Conservation (phyloP, 2,888 invertebrate genomes). For the Aporophyla lueneburgensis region DNA sequence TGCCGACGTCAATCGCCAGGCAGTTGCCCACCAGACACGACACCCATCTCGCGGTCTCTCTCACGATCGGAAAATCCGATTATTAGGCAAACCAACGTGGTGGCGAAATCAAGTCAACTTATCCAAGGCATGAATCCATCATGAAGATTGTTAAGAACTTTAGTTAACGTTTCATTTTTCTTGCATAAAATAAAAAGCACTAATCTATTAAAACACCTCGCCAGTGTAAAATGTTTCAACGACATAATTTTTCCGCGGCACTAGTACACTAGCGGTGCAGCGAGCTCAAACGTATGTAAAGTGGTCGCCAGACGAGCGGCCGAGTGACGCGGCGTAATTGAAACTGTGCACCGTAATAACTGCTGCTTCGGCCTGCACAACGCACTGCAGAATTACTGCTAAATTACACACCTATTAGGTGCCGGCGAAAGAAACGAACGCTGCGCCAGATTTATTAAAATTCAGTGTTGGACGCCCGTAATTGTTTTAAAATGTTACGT, state of each 20-base stretch:
- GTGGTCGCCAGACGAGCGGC: conserved; percentile 48
- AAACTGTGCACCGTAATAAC: conserved; percentile 63
- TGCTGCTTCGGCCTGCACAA: conserved; percentile 55
- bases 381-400: conserved; percentile 62
- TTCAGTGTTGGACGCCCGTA: conserved; percentile 45
- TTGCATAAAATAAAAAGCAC: not conserved
- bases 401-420: conserved; percentile 66
- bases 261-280: not conserved
- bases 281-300: conserved; percentile 62
- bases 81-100: too few species aligned
- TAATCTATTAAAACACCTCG: not conserved
- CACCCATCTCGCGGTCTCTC: too few species aligned
- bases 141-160: not conserved
- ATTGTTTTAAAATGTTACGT: conserved; percentile 62
- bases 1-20: too few species aligned
- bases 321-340: conserved; percentile 65
- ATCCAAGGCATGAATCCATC: not conserved
- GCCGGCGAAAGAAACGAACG: conserved; percentile 44
- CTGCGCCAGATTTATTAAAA: conserved; percentile 59
- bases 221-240: conserved; percentile 13
- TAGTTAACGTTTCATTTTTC: not conserved
- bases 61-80: too few species aligned
- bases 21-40: too few species aligned
- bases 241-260: conserved; percentile 28
- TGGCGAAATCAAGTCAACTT: not conserved